Evolutionary conservation across 2,888 invertebrate genomes (phyloP).

Genomic region (Geophilus truncorum): DNA sequence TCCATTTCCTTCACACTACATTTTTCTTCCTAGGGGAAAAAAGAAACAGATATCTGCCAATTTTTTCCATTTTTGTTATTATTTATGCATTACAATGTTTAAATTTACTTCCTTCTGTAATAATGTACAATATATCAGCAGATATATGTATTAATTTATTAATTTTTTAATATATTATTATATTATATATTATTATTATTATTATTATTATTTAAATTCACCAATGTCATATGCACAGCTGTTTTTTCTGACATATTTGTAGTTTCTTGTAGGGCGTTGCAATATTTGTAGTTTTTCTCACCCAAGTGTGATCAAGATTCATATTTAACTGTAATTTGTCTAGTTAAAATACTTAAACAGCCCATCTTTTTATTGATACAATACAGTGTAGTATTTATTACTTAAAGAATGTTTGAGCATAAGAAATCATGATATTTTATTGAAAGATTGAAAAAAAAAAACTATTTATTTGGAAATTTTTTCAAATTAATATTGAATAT

Average conservation of each 20-base stretch:
- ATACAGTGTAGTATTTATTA: slow-evolving; percentile 34
- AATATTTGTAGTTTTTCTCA: slow-evolving; percentile 33
- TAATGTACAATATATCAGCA: slow-evolving; percentile 22
- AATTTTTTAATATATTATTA: slow-evolving; percentile 33
- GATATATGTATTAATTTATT: slow-evolving; percentile 8
- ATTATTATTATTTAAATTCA: slow-evolving; percentile 18
- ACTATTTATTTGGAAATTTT: slow-evolving; percentile 35
- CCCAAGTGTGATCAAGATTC: slow-evolving; percentile 27
- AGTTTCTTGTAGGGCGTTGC: slow-evolving; percentile 33
- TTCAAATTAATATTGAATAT: slow-evolving; percentile 35
- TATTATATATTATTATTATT: slow-evolving; percentile 22
- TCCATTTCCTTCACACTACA: slow-evolving; percentile 28
- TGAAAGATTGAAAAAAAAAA: slow-evolving; percentile 33
- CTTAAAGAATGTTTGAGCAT: slow-evolving; percentile 33
- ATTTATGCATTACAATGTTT: slow-evolving; percentile 32
- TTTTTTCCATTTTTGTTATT: slow-evolving; percentile 21
- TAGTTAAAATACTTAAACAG: slow-evolving; percentile 34
- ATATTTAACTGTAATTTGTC: slow-evolving; percentile 32
- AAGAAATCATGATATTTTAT: slow-evolving; percentile 35
- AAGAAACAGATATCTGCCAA: slow-evolving; percentile 9
- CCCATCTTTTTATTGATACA: slow-evolving; percentile 33
- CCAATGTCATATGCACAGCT: slow-evolving; percentile 8
- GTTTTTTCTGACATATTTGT: slow-evolving; percentile 33
- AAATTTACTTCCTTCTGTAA: slow-evolving; percentile 29
- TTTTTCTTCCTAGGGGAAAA: neutral